A percentile compares a stretch with the other conserved stretches of the same genome.
Evolutionary conservation across 2,888 invertebrate genomes (phyloP).

Genomic region (Gerosis bhagava): DNA sequence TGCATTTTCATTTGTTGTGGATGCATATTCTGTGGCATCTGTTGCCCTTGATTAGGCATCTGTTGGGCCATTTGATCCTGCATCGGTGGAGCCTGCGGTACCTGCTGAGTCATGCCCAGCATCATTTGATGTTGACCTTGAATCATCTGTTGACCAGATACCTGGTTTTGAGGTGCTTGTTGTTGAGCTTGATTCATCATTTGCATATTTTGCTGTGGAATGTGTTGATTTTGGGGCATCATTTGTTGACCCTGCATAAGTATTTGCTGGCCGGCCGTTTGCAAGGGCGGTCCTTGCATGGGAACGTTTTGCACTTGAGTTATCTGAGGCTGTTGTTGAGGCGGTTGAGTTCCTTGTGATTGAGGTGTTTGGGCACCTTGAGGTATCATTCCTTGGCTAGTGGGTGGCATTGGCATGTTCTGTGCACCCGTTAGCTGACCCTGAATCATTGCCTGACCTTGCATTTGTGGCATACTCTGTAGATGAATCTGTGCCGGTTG

Average conservation of each 20-base stretch:
- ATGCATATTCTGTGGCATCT: conserved; percentile 36
- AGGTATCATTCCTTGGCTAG: conserved; percentile 43
- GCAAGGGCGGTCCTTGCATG: conserved; percentile 45
- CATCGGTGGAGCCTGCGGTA: conserved; percentile 35
- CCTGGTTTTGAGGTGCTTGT: conserved; percentile 49
- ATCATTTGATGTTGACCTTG: conserved; percentile 38
- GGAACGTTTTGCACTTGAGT: conserved; percentile 47
- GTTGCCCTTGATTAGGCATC: conserved; percentile 34
- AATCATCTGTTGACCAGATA: conserved; percentile 42
- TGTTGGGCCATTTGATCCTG: conserved; percentile 42
- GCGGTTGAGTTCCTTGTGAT: conserved; percentile 32
- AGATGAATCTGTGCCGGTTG: conserved; percentile 36
- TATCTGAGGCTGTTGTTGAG: conserved; percentile 39
- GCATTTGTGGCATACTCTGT: conserved; percentile 34
- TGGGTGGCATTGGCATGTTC: conserved; percentile 36
- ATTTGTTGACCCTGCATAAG: conserved; percentile 54
- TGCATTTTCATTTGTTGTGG: conserved; percentile 34
- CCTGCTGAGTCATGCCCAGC: conserved; percentile 39
- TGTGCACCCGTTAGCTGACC: conserved; percentile 47
- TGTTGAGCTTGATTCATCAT: conserved; percentile 49
- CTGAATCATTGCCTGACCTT: conserved; percentile 37
- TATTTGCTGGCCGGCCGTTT: conserved; percentile 47
- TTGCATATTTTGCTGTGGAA: conserved; percentile 47
- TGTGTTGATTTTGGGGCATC: conserved; percentile 43
- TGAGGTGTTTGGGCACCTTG: conserved; percentile 46